phyloP scores from a whole-genome alignment of 2,113 vertebrate genomes.

The Psettodes erumei region DNA sequence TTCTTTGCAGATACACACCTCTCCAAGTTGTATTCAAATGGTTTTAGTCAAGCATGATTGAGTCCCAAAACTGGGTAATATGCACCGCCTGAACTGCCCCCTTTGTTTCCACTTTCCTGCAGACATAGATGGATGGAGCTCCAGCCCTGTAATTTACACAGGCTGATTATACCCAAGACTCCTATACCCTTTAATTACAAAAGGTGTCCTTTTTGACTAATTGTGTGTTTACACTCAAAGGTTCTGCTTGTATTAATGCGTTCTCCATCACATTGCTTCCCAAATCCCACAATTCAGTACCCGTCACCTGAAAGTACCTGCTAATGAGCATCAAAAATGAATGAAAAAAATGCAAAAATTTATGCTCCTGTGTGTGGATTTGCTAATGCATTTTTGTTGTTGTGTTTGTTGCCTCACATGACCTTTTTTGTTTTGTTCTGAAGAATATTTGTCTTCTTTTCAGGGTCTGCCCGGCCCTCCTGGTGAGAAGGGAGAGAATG shows the following conservation, averaged over 20 bases:
- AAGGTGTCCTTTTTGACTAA: constrained; percentile 78
- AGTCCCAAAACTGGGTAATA: constrained; percentile 46
- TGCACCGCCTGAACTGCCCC: constrained; percentile 11
- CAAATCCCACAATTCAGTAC: constrained; percentile 37
- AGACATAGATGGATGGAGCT: constrained; percentile 72
- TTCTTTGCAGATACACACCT: constrained; percentile 22
- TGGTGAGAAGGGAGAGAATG: constrained; percentile 98
- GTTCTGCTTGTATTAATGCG: constrained; percentile 59
- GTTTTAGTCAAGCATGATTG: constrained; percentile 56
- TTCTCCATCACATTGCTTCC: constrained; percentile 33
- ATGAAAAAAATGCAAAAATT: no score
- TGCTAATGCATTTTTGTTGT: constrained; percentile 15
- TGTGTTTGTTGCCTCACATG: constrained; percentile 12
- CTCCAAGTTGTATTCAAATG: constrained; percentile 38
- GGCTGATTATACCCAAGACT: constrained; percentile 72
- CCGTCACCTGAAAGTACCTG: constrained; percentile 42
- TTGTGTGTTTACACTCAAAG: constrained; percentile 68
- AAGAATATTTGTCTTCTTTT: constrained; percentile 41
- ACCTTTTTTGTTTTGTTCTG: constrained; percentile 38
- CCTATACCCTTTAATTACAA: constrained; percentile 77
- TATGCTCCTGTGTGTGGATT: constrained; percentile 13
- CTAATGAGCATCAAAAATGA: constrained; percentile 50
- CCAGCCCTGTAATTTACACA: constrained; percentile 71
- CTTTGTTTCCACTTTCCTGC: constrained; percentile 63
- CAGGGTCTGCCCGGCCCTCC: constrained; percentile 97